Base-by-base conservation (phyloP, 2,797 vertebrate species). In the Myiotriccus ornatus region DNA sequence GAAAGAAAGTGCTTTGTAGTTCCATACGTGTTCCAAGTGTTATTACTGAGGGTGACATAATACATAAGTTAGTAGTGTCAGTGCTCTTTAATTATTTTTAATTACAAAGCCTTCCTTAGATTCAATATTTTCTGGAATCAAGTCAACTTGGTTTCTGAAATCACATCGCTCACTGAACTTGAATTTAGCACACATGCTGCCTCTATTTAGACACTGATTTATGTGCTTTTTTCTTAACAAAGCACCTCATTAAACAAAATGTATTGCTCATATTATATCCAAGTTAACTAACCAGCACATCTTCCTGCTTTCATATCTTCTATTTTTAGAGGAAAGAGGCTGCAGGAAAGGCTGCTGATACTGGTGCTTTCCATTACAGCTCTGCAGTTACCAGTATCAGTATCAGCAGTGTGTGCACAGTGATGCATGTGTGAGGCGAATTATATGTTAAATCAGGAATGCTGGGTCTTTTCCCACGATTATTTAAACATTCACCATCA, bases 161-260 rank as follows among this genome's bases (percentile, higher is more conserved):
- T 71, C 87, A 69, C 75, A 73, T 3, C 9, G 16, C 68, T 94
- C 86, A 78, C 37, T 91, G 75, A 86, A 76, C 35, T 43, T 84
- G 89, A 94, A 69, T 94, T 94, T n/a, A 90, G 87, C 87, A 62
- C 62, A 49, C 47, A 60, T 0, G 9, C n/a, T 49, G 83, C 93
- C 37, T 77, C 77, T 92, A 43, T 73, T 96, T 85, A 89, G 46
- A 68, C 44, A n/a, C 25, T 89, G 53, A 94, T 96, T 96, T 94
- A 92, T 79, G 60, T 74, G 67, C 84, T 74, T 93, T 95, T 93
- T 92, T 70, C 93, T 95, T 90, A 93, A 90, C 90, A 56, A 96
- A 94, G 41, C 81, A 94, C 43, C 80, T 94, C 89, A 74, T 95
- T 96, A 94, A 93, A 93, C 83, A 70, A 63, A 91, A 90, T 2